These are phyloP conservation scores for Pangasius djambal DNA, from an alignment of 2,797 vertebrate genomes.

Conservation along the genomic window DNA sequence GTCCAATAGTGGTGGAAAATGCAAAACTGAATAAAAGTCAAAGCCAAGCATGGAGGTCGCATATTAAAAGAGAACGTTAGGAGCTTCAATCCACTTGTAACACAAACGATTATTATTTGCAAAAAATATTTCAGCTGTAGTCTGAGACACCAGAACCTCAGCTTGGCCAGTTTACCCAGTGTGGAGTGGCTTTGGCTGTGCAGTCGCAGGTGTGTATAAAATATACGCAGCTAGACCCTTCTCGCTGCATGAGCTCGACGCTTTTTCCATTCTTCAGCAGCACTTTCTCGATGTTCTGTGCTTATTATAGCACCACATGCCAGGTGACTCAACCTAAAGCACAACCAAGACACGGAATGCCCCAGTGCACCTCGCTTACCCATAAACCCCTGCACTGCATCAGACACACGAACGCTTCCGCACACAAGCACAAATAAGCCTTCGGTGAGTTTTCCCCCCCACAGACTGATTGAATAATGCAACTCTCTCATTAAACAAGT, in stretches of 20 bases:
- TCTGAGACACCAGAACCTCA: background rate
- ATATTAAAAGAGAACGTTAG: background rate
- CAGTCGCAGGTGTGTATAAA: background rate
- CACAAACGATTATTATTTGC: background rate
- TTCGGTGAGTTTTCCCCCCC: background rate
- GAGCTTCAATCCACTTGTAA: background rate
- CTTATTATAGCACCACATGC: constrained; percentile 2
- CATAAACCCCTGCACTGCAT: background rate
- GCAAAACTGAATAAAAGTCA: background rate
- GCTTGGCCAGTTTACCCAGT: background rate
- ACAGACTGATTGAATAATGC: background rate
- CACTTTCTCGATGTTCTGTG: background rate
- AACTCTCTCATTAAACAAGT: background rate
- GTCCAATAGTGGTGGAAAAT: background rate
- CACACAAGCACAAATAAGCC: background rate
- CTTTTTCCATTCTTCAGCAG: background rate
- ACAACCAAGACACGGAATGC: background rate
- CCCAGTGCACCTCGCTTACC: background rate
- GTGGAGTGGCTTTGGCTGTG: background rate
- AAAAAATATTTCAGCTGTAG: background rate
- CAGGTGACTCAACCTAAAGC: background rate
- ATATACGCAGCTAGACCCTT: background rate
- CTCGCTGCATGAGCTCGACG: background rate
- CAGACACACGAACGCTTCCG: background rate
- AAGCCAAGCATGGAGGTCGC: background rate